A percentile compares a stretch with the other conserved stretches of the same genome.
These are phyloP conservation scores for Drosophila nigrodunni DNA, from an alignment of 1,140 invertebrate genomes.

Conservation along the genomic window DNA sequence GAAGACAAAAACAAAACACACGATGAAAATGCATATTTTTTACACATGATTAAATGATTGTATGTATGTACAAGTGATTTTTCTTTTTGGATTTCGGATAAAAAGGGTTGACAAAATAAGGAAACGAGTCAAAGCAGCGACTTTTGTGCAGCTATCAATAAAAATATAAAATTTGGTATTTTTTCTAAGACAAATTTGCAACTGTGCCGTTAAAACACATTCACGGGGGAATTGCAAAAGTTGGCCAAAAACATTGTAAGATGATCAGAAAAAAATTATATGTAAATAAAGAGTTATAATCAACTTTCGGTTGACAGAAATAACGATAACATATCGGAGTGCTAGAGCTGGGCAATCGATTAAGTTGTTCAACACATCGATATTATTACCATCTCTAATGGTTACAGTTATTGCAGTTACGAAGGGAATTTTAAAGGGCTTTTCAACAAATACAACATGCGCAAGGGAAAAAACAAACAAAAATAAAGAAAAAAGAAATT, in stretches of 20 bases:
- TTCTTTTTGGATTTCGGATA: conserved; percentile 11
- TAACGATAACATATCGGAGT: conserved; percentile 26
- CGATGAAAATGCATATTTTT: conserved; percentile 14
- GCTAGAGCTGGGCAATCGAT: not conserved
- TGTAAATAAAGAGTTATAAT: not conserved
- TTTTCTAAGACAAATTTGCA: conserved; percentile 18
- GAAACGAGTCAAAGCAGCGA: conserved; percentile 31
- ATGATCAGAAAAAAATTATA: not conserved
- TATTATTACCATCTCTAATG: not conserved
- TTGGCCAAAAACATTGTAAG: conserved; percentile 39
- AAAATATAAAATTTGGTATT: conserved; percentile 17
- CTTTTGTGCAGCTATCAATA: conserved; percentile 52
- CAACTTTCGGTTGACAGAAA: conserved; percentile 3
- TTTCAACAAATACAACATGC: conserved; percentile 33
- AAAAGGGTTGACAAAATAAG: conserved; percentile 14
- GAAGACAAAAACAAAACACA: conserved; percentile 39
- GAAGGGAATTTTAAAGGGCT: not conserved
- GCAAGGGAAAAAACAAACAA: conserved; percentile 12
- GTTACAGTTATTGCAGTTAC: conserved; percentile 16
- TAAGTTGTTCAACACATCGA: no score
- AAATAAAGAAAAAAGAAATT: conserved; percentile 12
- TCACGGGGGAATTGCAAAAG: conserved; percentile 41
- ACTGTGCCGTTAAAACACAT: conserved; percentile 47
- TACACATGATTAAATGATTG: conserved; percentile 21
- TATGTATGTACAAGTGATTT: conserved; percentile 46